Evolutionary conservation across 2,113 vertebrate species (phyloP), one percentile per base, ranked within the genome.

Genomic region (Forbesichthys agassizii): DNA sequence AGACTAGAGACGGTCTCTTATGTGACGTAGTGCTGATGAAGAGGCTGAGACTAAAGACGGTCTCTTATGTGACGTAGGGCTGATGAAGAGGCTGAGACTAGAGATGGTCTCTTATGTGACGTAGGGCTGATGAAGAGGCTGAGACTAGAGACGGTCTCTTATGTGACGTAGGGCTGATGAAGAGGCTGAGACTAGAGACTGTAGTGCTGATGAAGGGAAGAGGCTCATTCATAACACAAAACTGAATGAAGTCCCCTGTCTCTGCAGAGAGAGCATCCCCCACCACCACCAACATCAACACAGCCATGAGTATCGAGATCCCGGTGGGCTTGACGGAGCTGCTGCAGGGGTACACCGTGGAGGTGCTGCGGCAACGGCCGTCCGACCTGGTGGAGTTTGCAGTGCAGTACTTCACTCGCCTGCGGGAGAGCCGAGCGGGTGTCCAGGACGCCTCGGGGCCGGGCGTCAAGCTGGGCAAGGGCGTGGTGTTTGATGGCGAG

Each of bases 331-430:
- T 99, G 89, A 98, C 95, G 57, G 96, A 98, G 90, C 93, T 99
- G 87, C 94, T 98, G 88, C 96, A 98, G 91, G 96, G 96, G 76
- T 98, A 96, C 89, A 98, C 97, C 9, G 96, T 98, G 89, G 96
- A 98, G 89, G 97, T 99, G 78, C 91, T 99, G 81, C 94, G 97
- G 88, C 94, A 94, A 84, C 93, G 94, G 84, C 97, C 97, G 70
- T 86, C 95, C 20, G 96, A 99, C 88, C 93, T 98, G 70, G 91
- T 99, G 81, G 94, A 95, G 64, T 99, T 99, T 88, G 96, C 97
- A n/a, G 93, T 96, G 73, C 94, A 96, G 18, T 99, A 99, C 84
- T 99, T 98, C 93, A 93, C 92, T 70, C 94, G 96, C 77, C 91
- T 98, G 86, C 90, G 93, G 79, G 95, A 96, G 74, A 91, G 86